A percentile compares a stretch with the other conserved stretches of the same genome.
Conservation (phyloP, 2,797 vertebrate species). For the Pelodytes ibericus region DNA sequence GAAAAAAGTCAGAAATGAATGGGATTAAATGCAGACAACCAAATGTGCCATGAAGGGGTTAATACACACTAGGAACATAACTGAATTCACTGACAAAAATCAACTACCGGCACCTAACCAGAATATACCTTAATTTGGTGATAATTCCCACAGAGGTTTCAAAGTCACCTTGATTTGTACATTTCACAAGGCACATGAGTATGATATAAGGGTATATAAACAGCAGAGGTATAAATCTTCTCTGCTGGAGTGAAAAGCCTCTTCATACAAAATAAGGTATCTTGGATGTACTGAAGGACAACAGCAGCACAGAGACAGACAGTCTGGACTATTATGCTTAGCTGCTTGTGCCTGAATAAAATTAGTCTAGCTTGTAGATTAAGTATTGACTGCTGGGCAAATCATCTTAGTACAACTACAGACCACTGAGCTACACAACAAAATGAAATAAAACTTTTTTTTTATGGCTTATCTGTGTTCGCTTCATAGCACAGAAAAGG, state of each 20-base stretch:
- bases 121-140: no score
- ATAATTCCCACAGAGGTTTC: no score
- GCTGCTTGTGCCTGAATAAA: conserved; percentile 56
- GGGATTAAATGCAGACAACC: no score
- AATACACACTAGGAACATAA: no score
- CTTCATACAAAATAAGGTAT: not conserved
- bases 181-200: not conserved
- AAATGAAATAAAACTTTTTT: conserved; percentile 56
- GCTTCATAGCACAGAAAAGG: conserved; percentile 54
- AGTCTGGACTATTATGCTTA: conserved; percentile 31
- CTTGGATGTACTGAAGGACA: not conserved
- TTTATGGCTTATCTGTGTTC: conserved; percentile 60
- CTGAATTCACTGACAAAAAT: no score
- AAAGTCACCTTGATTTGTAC: no score
- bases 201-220: not conserved
- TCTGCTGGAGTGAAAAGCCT: not conserved
- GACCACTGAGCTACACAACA: conserved; percentile 62
- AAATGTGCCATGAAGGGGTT: no score
- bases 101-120: no score
- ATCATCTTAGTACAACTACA: conserved; percentile 60
- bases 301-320: conserved; percentile 29
- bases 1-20: no score
- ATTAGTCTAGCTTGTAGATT: conserved; percentile 59
- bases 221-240: not conserved
- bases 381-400: conserved; percentile 61